phyloP scores from a whole-genome alignment of 1,140 invertebrate genomes.

The Rhagoletis zephyria region DNA sequence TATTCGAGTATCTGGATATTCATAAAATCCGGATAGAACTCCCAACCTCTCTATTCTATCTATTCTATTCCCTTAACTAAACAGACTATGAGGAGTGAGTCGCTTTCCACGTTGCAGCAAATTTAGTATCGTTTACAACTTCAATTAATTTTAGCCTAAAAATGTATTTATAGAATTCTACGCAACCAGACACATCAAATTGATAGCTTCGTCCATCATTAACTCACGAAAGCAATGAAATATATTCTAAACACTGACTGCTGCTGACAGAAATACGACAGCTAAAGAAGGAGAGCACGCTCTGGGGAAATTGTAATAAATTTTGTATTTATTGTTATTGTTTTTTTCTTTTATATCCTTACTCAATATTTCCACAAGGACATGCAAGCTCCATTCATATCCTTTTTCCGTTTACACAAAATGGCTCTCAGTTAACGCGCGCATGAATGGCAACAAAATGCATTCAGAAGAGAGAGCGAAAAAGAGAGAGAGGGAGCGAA shows the following conservation, averaged over 20 bases:
- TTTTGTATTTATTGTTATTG: constrained; percentile 33
- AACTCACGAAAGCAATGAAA: not conserved
- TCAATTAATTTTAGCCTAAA: too few species aligned
- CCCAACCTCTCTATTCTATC: too few species aligned
- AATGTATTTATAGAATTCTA: too few species aligned
- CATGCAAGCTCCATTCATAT: constrained; percentile 29
- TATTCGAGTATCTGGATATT: too few species aligned
- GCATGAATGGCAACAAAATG: not conserved
- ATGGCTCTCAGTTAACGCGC: not conserved
- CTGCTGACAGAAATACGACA: constrained; percentile 34
- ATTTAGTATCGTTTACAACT: too few species aligned
- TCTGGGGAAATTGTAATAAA: constrained; percentile 11
- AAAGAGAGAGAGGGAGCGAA: not conserved
- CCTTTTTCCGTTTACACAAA: not conserved
- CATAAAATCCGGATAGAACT: too few species aligned
- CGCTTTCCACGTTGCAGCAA: too few species aligned
- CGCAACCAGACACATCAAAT: too few species aligned
- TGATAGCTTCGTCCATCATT: not conserved
- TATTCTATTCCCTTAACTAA: too few species aligned
- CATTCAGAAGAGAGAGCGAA: not conserved
- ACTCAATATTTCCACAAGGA: constrained; percentile 2
- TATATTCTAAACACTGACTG: not conserved
- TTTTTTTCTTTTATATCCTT: not conserved
- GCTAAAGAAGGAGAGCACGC: not conserved
- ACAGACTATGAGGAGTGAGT: too few species aligned